These are phyloP conservation scores for Nysson spinosus DNA, from an alignment of 2,888 invertebrate species.

Conservation along the genomic window DNA sequence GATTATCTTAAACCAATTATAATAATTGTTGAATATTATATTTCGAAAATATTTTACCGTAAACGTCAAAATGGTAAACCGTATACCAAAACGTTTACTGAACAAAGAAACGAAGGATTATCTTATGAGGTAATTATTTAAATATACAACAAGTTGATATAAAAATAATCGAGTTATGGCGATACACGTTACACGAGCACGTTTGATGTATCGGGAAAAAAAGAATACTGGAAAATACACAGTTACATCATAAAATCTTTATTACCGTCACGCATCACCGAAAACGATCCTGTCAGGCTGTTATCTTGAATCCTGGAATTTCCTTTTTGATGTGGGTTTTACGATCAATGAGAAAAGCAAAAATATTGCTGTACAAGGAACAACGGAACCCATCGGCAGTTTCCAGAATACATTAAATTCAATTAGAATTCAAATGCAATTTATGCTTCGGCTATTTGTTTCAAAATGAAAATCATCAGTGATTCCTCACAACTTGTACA, in stretches of 20 bases:
- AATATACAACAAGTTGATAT: background rate
- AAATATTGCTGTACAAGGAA: too few species aligned
- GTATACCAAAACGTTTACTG: constrained; percentile 16
- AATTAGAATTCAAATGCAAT: too few species aligned
- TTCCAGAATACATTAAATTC: too few species aligned
- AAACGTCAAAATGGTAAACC: constrained; percentile 25
- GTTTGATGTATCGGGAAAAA: too few species aligned
- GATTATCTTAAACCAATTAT: too few species aligned
- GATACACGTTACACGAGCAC: too few species aligned
- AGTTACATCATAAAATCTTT: constrained; percentile 24
- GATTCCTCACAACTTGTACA: too few species aligned
- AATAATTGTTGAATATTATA: too few species aligned
- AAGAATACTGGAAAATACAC: background rate
- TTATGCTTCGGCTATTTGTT: too few species aligned
- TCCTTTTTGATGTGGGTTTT: constrained; percentile 13
- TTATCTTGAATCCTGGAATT: constrained; percentile 35
- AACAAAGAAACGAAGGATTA: constrained; percentile 66
- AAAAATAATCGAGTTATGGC: background rate
- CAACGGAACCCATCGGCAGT: background rate
- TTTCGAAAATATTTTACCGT: background rate
- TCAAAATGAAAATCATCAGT: too few species aligned
- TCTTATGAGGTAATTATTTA: constrained; percentile 63
- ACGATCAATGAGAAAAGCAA: constrained; percentile 1
- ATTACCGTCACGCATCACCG: constrained; percentile 12
- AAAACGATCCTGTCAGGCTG: constrained; percentile 15